These are phyloP conservation scores for Conus canariensis DNA, from an alignment of 2,888 invertebrate genomes.

Conservation along the genomic window DNA sequence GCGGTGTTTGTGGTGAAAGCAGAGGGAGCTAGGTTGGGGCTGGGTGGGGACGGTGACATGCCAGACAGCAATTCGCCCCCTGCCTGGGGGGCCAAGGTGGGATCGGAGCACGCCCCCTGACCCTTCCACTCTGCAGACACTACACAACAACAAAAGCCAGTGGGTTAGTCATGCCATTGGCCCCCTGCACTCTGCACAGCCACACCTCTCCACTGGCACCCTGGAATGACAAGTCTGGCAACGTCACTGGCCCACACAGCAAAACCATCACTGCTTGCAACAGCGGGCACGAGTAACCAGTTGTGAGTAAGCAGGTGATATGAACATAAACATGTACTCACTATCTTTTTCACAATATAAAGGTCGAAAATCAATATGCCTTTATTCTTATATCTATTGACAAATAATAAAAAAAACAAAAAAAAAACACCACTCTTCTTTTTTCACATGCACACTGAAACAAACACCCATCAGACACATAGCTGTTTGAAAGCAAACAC, in stretches of 20 bases:
- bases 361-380: no score
- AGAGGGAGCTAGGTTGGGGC: background rate
- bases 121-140: constrained; percentile 29
- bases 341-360: background rate
- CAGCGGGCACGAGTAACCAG: background rate
- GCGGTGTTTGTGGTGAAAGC: constrained; percentile 43
- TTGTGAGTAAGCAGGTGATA: constrained; percentile 2
- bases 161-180: background rate
- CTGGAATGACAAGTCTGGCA: no score
- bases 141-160: constrained; percentile 34
- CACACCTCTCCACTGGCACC: background rate
- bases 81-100: background rate
- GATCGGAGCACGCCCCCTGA: background rate
- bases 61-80: background rate
- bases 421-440: background rate
- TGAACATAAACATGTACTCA: background rate
- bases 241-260: background rate
- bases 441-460: no score
- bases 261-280: background rate
- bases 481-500: no score
- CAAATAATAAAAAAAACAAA: background rate
- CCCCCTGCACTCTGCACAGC: background rate
- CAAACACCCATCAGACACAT: no score
- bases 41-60: background rate
- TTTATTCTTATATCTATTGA: background rate